Conservation (phyloP, 2,797 vertebrate genomes). For the Sebastes itinus region DNA sequence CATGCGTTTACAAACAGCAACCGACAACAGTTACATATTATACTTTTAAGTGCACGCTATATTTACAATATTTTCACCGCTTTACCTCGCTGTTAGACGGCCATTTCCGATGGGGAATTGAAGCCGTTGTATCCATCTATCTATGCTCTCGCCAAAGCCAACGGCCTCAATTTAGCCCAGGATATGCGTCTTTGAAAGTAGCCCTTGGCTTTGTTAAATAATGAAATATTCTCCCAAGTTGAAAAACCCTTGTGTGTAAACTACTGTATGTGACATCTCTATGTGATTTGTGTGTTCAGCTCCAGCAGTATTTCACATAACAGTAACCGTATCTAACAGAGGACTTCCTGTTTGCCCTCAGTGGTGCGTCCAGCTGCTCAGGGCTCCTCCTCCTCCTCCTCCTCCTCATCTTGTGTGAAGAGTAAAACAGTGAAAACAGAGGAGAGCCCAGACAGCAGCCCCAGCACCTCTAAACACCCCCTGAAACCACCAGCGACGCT, state of each 20-base stretch:
- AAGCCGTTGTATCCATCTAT: no score
- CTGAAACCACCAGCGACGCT: conserved; percentile 44
- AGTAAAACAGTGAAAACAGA: conserved; percentile 37
- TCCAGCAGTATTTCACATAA: not conserved
- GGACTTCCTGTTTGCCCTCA: conserved; percentile 38
- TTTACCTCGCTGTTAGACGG: no score
- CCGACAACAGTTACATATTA: no score
- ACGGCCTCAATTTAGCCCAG: not conserved
- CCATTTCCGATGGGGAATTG: no score
- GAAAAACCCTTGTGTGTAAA: not conserved
- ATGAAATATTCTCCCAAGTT: not conserved
- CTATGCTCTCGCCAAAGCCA: no score
- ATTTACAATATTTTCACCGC: no score
- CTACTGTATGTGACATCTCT: not conserved
- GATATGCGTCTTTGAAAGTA: not conserved
- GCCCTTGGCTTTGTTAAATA: not conserved
- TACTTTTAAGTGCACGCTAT: no score
- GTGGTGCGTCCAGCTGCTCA: conserved; percentile 69
- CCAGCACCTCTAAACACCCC: conserved; percentile 7
- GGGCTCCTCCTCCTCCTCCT: conserved; percentile 31
- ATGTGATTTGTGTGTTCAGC: not conserved
- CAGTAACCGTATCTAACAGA: not conserved
- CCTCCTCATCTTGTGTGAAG: conserved; percentile 56
- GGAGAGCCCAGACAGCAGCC: conserved; percentile 32
- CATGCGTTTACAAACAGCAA: no score